Evolutionary conservation across 23 tunicate genomes (phyloP), one percentile per base, ranked within the genome.

Genomic region (Botrylloides violaceus): DNA sequence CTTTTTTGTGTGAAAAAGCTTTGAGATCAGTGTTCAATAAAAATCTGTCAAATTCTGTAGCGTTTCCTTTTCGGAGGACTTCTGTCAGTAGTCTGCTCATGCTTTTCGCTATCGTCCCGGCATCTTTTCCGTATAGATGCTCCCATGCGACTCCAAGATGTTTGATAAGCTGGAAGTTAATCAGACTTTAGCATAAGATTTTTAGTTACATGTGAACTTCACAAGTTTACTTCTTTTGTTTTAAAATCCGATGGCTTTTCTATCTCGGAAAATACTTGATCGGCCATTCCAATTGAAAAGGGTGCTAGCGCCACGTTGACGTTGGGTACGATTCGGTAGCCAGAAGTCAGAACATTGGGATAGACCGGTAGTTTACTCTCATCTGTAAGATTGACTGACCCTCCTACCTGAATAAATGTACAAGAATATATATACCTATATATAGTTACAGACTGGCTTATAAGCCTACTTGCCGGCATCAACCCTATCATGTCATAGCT

Each of bases 381-480:
- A 68, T 68, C 39, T n/a, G 83, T 79, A 4, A 79, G 3, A 32
- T 79, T 79, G 32, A 79, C 83, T 2, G 31, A 33, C 7, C 83
- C 83, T 33, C 83, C 83, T 15, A 79, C 59, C 83, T 79, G 80
- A 36, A 26, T 25, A 32, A 32, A 20, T n/a, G n/a, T n/a, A n/a
- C n/a, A n/a, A n/a, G n/a, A n/a, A n/a, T n/a, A n/a, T n/a, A n/a
- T n/a, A n/a, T n/a, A n/a, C n/a, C n/a, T n/a, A n/a, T n/a, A n/a
- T n/a, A n/a, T n/a, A n/a, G n/a, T n/a, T n/a, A n/a, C n/a, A n/a
- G n/a, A n/a, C n/a, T n/a, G n/a, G n/a, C n/a, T n/a, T n/a, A n/a
- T n/a, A n/a, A n/a, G n/a, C n/a, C n/a, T n/a, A n/a, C n/a, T n/a
- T n/a, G n/a, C n/a, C n/a, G n/a, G n/a, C n/a, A n/a, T n/a, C n/a